Evolutionary conservation across 2,888 invertebrate species (phyloP).

Genomic region (Eristalis tenax): DNA sequence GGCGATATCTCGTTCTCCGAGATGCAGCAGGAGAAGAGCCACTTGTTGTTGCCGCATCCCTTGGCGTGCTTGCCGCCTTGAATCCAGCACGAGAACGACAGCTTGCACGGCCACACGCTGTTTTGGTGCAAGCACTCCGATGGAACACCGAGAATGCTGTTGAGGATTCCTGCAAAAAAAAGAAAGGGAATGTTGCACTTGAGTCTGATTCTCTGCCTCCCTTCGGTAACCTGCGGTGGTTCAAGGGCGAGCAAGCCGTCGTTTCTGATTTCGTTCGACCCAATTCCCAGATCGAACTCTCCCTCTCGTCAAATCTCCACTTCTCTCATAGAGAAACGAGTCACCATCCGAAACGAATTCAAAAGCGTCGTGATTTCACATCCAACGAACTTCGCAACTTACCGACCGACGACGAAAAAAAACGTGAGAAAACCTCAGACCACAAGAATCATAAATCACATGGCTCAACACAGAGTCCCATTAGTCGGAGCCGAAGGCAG

Average conservation of each 20-base stretch:
- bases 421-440: constrained; percentile 2
- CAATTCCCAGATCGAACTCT: neutral
- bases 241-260: neutral
- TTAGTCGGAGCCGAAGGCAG: no score
- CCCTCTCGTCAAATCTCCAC: neutral
- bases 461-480: neutral
- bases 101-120: constrained; percentile 85
- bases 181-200: neutral
- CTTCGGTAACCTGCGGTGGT: no score
- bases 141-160: constrained; percentile 80
- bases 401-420: neutral
- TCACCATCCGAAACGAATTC: neutral
- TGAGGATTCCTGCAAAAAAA: constrained; percentile 76
- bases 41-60: constrained; percentile 86
- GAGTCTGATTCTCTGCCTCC: neutral
- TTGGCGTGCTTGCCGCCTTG: constrained; percentile 86
- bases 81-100: constrained; percentile 89
- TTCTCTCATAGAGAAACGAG: neutral
- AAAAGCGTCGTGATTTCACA: neutral
- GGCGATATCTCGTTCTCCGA: constrained; percentile 77
- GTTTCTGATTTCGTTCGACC: neutral
- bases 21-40: constrained; percentile 89
- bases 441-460: neutral
- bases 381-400: neutral
- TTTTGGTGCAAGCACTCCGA: constrained; percentile 82